Conservation (phyloP, 2,888 invertebrate genomes). For the Plebejus argus region DNA sequence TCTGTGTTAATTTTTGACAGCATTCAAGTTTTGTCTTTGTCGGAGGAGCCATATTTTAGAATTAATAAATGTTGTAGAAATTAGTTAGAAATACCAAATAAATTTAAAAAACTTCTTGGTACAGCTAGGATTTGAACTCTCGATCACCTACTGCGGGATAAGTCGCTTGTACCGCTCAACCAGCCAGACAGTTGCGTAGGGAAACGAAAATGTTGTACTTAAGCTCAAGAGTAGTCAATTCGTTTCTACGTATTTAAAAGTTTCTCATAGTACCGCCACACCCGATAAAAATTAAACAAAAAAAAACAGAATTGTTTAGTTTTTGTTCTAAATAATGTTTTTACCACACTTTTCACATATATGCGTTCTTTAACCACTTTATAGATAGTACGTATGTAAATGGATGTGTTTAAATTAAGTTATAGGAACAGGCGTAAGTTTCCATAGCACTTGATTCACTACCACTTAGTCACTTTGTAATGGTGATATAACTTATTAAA, state of each 20-base stretch:
- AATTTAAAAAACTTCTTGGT: neutral
- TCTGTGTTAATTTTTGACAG: neutral
- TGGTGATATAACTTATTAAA: neutral
- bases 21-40: conserved; percentile 25
- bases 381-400: neutral
- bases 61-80: neutral
- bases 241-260: too few species aligned
- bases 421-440: neutral
- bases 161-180: neutral
- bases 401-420: neutral
- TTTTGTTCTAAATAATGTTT: too few species aligned
- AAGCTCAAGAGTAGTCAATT: neutral
- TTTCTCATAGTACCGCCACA: too few species aligned
- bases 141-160: neutral
- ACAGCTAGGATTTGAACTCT: neutral
- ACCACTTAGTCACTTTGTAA: neutral
- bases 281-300: too few species aligned
- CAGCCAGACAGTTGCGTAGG: neutral
- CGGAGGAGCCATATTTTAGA: neutral
- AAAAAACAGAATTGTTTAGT: too few species aligned
- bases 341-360: neutral
- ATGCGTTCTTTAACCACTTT: too few species aligned
- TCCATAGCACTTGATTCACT: neutral
- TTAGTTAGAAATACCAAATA: neutral
- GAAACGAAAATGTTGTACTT: neutral